Evolutionary conservation across 2,113 vertebrate species (phyloP), one percentile per base, ranked within the genome.

Genomic region (Malurus elegans): DNA sequence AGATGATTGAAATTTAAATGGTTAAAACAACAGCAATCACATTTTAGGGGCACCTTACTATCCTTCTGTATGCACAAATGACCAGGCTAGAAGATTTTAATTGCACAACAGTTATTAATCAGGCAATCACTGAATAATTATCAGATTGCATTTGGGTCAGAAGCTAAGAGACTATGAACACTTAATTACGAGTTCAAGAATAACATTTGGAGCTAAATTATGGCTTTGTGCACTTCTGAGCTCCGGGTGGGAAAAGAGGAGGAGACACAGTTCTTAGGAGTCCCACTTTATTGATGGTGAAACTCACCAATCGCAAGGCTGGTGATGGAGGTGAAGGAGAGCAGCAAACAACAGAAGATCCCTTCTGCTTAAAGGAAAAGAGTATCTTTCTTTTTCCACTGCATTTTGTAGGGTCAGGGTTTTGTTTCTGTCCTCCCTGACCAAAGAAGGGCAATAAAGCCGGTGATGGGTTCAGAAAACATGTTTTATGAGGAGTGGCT

Each of bases 141-240:
- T 72, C 60, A 69, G 79, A 95, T 83, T 93, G 89, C 51, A 78
- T 94, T 56, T 12, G 6, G 14, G 31, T 82, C 94, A 72, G 81
- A 95, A 94, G 66, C 54, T 88, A 91, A 94, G 70, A 92, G 51
- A 51, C 56, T 86, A 84, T 38, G 92, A 95, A 85, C 61, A 93
- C 67, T 95, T 96, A 94, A 94, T 94, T 88, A 90, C 34, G 57
- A 90, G 50, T 66, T 94, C 76, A 72, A 90, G 64, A 92, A 79
- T 53, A 95, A 88, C 20, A 45, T 78, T 76, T 92, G 44, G 76
- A 75, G 57, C 50, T 92, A 81, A 94, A 81, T 79, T 73, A 95
- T 2, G 14, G 50, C 25, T 95, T 70, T 64, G 38, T 2, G 4
- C 38, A 78, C 36, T 53, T 40, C 1, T 36, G 72, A 88, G 48